Percentiles rank a stretch among this genome's conserved stretches.
Evolutionary conservation across 2,113 vertebrate genomes (phyloP).

Genomic region (Cryptomyrus ogoouensis): DNA sequence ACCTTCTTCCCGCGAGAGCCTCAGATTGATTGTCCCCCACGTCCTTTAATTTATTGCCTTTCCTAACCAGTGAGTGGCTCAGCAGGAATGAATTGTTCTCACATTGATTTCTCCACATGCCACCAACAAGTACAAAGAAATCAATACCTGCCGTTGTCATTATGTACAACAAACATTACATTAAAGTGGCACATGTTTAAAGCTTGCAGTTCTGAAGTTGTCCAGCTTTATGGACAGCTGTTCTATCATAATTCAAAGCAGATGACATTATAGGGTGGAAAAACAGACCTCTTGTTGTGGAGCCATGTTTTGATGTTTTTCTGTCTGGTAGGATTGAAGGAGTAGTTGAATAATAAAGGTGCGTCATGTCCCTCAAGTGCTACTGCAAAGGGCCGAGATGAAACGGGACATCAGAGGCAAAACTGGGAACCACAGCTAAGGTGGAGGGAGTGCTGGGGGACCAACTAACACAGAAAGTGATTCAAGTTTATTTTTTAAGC

Average conservation of each 20-base stretch:
- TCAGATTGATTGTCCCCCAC: not conserved
- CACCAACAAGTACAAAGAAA: not conserved
- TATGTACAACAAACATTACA: constrained; percentile 8
- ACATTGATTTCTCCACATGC: not conserved
- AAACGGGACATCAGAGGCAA: not conserved
- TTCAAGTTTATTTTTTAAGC: not conserved
- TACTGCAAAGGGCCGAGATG: not conserved
- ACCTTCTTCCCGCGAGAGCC: not conserved
- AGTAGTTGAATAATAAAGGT: not conserved
- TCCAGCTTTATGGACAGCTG: not conserved
- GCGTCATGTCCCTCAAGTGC: not conserved
- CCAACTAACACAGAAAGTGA: not conserved
- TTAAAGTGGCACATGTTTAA: constrained; percentile 6
- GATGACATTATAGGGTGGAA: not conserved
- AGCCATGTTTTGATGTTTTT: constrained; percentile 2
- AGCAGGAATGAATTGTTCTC: not conserved
- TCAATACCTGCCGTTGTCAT: constrained; percentile 3
- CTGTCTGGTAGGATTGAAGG: not conserved
- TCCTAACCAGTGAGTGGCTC: not conserved
- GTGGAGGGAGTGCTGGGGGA: not conserved
- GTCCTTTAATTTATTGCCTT: constrained; percentile 1
- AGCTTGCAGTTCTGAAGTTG: not conserved
- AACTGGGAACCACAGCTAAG: not conserved
- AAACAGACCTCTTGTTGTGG: not conserved
- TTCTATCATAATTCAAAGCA: not conserved